phyloP scores from a whole-genome alignment of 2,113 vertebrate species.

The Campylorhamphus procurvoides region DNA sequence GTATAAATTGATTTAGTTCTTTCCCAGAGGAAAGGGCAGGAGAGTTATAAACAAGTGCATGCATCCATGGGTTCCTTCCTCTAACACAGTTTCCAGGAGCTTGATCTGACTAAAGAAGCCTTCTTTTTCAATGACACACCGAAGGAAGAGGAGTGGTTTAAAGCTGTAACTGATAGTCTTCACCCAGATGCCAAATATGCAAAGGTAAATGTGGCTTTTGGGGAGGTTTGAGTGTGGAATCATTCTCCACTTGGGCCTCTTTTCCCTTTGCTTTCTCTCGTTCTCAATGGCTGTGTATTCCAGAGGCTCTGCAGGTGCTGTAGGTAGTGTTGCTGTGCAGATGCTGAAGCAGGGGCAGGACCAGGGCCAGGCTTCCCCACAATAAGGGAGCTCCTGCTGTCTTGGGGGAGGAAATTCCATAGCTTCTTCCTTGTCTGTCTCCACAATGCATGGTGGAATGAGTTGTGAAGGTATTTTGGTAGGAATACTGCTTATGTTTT shows the following conservation, averaged over 20 bases:
- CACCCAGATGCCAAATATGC: constrained; percentile 93
- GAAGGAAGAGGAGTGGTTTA: constrained; percentile 95
- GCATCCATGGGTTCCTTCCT: constrained; percentile 48
- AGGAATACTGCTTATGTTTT: not conserved
- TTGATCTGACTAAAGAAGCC: constrained; percentile 96
- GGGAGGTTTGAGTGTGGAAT: not conserved
- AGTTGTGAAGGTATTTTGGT: not conserved
- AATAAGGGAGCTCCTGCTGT: not conserved
- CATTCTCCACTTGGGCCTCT: not conserved
- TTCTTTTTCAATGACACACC: constrained; percentile 97
- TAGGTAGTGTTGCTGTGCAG: not conserved
- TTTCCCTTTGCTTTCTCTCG: not conserved
- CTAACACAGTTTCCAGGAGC: constrained; percentile 90
- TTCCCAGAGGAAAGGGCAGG: not conserved
- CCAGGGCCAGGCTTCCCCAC: not conserved
- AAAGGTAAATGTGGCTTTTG: constrained; percentile 81
- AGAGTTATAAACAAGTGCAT: not conserved
- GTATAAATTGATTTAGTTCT: not conserved
- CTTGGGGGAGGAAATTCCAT: not conserved
- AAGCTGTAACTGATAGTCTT: constrained; percentile 88
- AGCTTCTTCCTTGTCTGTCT: not conserved
- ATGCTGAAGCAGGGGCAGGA: not conserved
- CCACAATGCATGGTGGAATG: not conserved
- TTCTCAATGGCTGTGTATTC: not conserved
- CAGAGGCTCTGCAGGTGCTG: not conserved